Conservation (phyloP, 2,113 vertebrate genomes). For the Amblyopsis rosae region DNA sequence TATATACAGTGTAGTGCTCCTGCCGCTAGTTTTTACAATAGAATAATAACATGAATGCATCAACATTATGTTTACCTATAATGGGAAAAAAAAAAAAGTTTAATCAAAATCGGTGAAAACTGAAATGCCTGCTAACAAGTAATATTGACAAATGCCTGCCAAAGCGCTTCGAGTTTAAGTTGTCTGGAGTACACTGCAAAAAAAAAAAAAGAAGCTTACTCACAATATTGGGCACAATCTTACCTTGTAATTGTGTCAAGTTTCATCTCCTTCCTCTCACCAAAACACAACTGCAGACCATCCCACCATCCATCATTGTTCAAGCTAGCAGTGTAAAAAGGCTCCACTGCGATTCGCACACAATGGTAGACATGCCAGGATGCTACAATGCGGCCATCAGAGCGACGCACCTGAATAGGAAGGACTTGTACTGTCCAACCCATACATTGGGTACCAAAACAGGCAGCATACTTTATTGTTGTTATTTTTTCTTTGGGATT, state of each 20-base stretch:
- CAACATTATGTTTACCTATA: too few species aligned
- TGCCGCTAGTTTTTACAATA: too few species aligned
- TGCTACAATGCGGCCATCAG: constrained; percentile 2
- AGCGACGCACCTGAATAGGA: constrained; percentile 21
- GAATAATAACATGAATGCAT: too few species aligned
- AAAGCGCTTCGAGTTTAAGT: not conserved
- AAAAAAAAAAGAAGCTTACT: not conserved
- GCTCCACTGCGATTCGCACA: constrained; percentile 21
- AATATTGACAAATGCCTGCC: not conserved
- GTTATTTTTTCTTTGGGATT: too few species aligned
- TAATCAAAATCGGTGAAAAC: too few species aligned
- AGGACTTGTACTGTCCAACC: not conserved
- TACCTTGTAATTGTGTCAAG: constrained; percentile 32
- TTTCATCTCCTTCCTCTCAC: constrained; percentile 50
- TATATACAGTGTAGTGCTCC: not conserved
- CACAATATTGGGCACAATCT: constrained; percentile 4
- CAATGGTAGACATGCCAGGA: constrained; percentile 15
- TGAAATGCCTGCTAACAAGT: too few species aligned
- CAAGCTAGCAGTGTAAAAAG: constrained; percentile 28
- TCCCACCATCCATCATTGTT: constrained; percentile 49
- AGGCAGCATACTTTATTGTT: too few species aligned
- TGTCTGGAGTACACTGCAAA: not conserved
- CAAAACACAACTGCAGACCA: constrained; percentile 25
- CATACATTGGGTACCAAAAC: too few species aligned
- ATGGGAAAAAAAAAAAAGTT: too few species aligned